These are phyloP conservation scores for cat (Felis catus) DNA, from an alignment of 2,113 vertebrate genomes.

Conservation along the genomic window DNA sequence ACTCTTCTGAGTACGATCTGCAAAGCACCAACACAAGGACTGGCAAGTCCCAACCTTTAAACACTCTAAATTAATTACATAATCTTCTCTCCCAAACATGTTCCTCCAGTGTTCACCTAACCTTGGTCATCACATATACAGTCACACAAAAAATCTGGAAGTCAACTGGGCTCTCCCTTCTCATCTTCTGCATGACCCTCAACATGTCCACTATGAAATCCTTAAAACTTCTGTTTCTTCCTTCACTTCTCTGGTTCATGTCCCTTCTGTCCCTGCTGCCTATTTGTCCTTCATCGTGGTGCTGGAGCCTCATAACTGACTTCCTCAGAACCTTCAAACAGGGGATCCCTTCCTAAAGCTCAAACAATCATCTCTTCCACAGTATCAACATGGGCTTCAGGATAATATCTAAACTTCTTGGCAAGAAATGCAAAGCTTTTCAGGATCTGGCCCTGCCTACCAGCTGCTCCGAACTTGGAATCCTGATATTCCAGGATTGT, in stretches of 20 bases:
- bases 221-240: not conserved
- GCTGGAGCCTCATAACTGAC: not conserved
- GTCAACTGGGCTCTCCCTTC: not conserved
- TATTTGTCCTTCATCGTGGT: not conserved
- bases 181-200: not conserved
- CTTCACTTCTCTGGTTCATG: not conserved
- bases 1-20: not conserved
- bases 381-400: not conserved
- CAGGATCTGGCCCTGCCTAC: not conserved
- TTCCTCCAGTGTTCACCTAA: not conserved
- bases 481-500: constrained; percentile 27
- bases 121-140: not conserved
- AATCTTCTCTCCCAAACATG: not conserved
- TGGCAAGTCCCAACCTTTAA: not conserved
- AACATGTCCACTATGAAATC: not conserved
- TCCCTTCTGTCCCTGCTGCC: not conserved
- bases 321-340: not conserved
- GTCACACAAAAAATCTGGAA: not conserved
- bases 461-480: constrained; percentile 15
- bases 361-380: constrained; percentile 15
- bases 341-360: not conserved
- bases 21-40: not conserved
- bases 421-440: not conserved
- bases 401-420: constrained; percentile 22
- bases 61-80: not conserved